Conservation (phyloP, 2,797 vertebrate species). For the Hemitrygon akajei region DNA sequence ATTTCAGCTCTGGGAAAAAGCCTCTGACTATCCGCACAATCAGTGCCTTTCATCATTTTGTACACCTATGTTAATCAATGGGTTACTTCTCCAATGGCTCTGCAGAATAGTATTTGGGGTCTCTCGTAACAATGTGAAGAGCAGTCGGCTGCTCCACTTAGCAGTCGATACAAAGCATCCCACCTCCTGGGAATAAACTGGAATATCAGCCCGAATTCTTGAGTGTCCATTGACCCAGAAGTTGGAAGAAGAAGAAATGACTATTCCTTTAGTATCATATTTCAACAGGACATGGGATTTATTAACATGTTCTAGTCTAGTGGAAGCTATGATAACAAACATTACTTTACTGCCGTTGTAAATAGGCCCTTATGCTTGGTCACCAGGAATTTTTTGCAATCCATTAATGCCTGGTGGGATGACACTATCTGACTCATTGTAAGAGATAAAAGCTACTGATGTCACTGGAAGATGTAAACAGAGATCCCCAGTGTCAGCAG, state of each 20-base stretch:
- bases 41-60: too few relatives aligned
- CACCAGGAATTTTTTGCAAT: neutral
- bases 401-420: neutral
- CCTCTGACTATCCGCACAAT: too few relatives aligned
- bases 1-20: too few relatives aligned
- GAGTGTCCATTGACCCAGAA: neutral
- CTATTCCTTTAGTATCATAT: neutral
- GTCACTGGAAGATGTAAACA: neutral
- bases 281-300: neutral
- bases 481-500: neutral
- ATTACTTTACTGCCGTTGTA: neutral
- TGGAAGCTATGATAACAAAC: neutral
- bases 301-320: neutral
- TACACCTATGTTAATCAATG: too few relatives aligned
- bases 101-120: too few relatives aligned
- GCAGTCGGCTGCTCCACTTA: too few relatives aligned
- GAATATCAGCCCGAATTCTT: too few relatives aligned
- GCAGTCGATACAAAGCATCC: too few relatives aligned
- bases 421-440: neutral
- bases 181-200: too few relatives aligned
- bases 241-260: neutral
- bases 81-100: too few relatives aligned
- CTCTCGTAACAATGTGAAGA: too few relatives aligned
- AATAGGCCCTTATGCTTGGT: neutral
- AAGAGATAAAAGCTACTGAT: neutral